Conservation (phyloP, 2,888 invertebrate genomes). For the Rhodophaea formosa region DNA sequence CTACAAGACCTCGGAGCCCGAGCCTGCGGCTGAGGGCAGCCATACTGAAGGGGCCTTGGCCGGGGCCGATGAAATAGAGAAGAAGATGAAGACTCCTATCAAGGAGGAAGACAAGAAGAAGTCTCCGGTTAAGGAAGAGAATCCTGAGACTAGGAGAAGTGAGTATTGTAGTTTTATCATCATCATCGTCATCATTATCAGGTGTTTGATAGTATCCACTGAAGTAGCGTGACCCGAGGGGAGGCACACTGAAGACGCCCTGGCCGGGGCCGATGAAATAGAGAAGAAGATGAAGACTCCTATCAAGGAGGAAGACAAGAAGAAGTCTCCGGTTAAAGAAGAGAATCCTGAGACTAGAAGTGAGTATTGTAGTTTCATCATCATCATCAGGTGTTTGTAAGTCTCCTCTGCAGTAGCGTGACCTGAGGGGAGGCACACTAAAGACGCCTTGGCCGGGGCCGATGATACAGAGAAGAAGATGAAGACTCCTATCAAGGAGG, state of each 20-base stretch:
- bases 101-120: conserved; percentile 39
- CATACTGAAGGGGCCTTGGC: conserved; percentile 63
- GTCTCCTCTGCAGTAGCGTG: no score
- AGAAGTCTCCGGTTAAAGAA: conserved; percentile 22
- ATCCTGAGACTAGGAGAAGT: conserved; percentile 62
- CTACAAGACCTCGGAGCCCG: conserved; percentile 62
- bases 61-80: conserved; percentile 38
- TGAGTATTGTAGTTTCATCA: conserved; percentile 40
- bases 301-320: conserved; percentile 41
- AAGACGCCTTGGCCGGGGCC: conserved; percentile 52
- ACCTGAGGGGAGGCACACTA: conserved; percentile 64
- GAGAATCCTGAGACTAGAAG: conserved; percentile 59
- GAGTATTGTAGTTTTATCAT: conserved; percentile 33
- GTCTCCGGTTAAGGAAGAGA: conserved; percentile 30
- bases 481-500: conserved; percentile 55
- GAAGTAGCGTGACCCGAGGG: no score
- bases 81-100: conserved; percentile 49
- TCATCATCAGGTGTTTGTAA: no score
- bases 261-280: conserved; percentile 41
- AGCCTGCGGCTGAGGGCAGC: conserved; percentile 61
- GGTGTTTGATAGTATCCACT: no score
- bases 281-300: conserved; percentile 51
- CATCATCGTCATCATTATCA: no score
- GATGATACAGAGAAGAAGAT: conserved; percentile 40
- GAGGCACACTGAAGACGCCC: conserved; percentile 61